Evolutionary conservation across 2,888 invertebrate genomes (phyloP).

Genomic region (Macaria liturata): DNA sequence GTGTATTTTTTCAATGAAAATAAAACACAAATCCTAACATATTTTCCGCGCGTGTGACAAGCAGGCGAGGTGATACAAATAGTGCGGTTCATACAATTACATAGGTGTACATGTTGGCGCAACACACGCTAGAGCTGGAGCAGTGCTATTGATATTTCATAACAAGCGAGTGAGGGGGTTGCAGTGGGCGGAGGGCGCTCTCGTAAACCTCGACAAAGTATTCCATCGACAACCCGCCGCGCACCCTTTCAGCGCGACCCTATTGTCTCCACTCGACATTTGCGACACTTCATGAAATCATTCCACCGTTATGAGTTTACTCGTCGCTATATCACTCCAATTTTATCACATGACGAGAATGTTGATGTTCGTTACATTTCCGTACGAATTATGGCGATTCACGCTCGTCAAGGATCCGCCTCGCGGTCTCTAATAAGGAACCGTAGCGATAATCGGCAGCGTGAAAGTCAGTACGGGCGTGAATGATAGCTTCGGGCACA

Average conservation of each 20-base stretch:
- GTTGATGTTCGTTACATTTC: constrained; percentile 22
- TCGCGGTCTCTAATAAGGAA: constrained; percentile 62
- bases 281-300: constrained; percentile 74
- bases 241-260: constrained; percentile 59
- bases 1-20: too few species aligned
- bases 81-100: not conserved
- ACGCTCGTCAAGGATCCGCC: constrained; percentile 38
- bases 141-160: constrained; percentile 66
- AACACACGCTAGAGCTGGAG: constrained; percentile 32
- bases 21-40: too few species aligned
- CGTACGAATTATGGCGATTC: constrained; percentile 19
- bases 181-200: constrained; percentile 47
- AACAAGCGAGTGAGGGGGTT: constrained; percentile 64
- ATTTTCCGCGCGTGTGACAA: too few species aligned
- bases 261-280: constrained; percentile 69
- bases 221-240: constrained; percentile 68
- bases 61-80: too few species aligned
- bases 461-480: constrained; percentile 76
- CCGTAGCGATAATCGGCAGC: constrained; percentile 72
- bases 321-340: constrained; percentile 39
- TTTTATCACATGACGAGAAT: constrained; percentile 40
- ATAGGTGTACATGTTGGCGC: constrained; percentile 1
- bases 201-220: constrained; percentile 77
- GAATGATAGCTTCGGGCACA: constrained; percentile 70
- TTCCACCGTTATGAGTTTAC: constrained; percentile 66